Percentiles rank a stretch among this genome's conserved stretches.
Evolutionary conservation across 1,140 invertebrate species (phyloP).

Genomic region (Bombus consobrinus): DNA sequence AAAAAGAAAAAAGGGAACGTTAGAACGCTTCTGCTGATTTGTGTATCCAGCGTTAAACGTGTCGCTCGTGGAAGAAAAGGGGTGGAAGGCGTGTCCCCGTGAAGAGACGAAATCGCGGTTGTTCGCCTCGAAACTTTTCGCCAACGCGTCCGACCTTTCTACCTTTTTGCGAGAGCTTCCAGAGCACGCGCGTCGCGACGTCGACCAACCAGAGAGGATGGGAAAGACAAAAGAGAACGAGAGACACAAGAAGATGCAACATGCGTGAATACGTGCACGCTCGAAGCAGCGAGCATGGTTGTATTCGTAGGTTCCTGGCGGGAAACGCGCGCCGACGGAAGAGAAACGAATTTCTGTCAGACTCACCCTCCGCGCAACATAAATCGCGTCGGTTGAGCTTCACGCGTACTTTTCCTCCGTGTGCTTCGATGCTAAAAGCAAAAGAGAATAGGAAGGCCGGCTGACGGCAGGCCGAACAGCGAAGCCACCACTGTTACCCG

Average conservation of each 20-base stretch:
- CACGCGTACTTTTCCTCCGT: constrained; percentile 36
- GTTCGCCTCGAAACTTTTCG: background rate
- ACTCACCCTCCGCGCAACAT: constrained; percentile 56
- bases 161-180: background rate
- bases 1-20: background rate
- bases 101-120: constrained; percentile 8
- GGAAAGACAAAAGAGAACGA: background rate
- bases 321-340: constrained; percentile 47
- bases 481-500: constrained; percentile 6
- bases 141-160: background rate
- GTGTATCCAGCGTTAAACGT: constrained; percentile 8
- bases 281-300: background rate
- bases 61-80: background rate
- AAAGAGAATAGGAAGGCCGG: constrained; percentile 4
- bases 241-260: constrained; percentile 32
- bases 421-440: constrained; percentile 1
- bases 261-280: constrained; percentile 35
- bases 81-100: background rate
- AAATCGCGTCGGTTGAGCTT: constrained; percentile 65
- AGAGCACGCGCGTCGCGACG: background rate
- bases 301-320: constrained; percentile 12
- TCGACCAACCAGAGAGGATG: background rate
- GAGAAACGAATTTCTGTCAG: constrained; percentile 61
- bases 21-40: too few relatives aligned
- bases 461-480: background rate